Evolutionary conservation across 1,140 invertebrate genomes (phyloP).

Genomic region (Drosophila littoralis): DNA sequence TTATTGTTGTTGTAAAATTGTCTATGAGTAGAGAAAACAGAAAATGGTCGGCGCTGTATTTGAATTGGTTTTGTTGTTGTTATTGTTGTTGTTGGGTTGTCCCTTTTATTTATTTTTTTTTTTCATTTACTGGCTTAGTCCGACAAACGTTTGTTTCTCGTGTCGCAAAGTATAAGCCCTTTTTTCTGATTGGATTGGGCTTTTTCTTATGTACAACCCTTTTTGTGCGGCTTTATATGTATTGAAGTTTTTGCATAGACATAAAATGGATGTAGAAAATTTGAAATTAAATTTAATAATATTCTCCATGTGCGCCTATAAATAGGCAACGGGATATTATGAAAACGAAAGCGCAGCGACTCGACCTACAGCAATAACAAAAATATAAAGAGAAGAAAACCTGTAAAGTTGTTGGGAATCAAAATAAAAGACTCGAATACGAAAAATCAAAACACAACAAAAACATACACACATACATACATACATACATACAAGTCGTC

Average conservation of each 20-base stretch:
- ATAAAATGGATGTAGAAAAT: slow-evolving; percentile 8
- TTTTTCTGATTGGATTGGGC: slow-evolving; percentile 13
- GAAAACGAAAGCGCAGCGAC: slow-evolving; percentile 43
- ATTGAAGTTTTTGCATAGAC: not conserved
- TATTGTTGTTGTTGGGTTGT: not conserved
- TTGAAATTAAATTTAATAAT: slow-evolving; percentile 11
- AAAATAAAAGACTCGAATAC: slow-evolving; percentile 67
- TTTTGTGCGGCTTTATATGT: slow-evolving; percentile 10
- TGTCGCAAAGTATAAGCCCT: slow-evolving; percentile 15
- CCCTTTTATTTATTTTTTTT: not conserved
- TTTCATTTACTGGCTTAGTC: not conserved
- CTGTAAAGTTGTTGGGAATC: slow-evolving; percentile 49
- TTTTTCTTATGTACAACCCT: slow-evolving; percentile 10
- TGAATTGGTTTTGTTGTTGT: slow-evolving; percentile 1
- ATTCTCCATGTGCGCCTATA: slow-evolving; percentile 15
- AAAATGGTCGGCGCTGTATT: not conserved
- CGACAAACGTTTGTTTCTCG: slow-evolving; percentile 15
- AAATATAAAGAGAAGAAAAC: slow-evolving; percentile 11
- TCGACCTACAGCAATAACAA: slow-evolving; percentile 62
- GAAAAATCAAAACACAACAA: slow-evolving; percentile 49
- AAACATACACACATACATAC: slow-evolving; percentile 35
- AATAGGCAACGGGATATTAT: slow-evolving; percentile 54
- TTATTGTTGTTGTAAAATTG: not conserved
- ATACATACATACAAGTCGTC: slow-evolving; percentile 19
- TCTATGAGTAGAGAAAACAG: not conserved